Conservation (phyloP, 2,797 vertebrate genomes). For the Coregonus suidteri region DNA sequence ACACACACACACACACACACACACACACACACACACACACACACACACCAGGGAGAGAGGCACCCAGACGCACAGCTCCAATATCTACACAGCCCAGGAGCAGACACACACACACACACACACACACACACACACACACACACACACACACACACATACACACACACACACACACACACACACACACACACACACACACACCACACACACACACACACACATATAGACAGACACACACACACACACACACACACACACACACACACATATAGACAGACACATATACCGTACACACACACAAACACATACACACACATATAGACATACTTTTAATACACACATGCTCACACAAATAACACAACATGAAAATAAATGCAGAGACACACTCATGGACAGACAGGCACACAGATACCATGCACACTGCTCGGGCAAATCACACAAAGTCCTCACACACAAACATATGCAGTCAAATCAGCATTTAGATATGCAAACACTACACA, state of each 20-base stretch:
- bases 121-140: neutral
- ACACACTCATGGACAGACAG: too few species aligned
- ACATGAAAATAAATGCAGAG: too few species aligned
- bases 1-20: too few species aligned
- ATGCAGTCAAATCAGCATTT: constrained; percentile 9
- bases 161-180: neutral
- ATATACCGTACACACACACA: too few species aligned
- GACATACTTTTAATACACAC: too few species aligned
- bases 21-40: too few species aligned
- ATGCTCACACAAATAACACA: too few species aligned
- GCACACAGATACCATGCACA: neutral
- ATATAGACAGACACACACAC: neutral
- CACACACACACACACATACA: neutral
- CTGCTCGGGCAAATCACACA: neutral
- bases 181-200: neutral
- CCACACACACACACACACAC: neutral
- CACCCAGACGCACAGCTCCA: constrained; percentile 5
- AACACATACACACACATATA: too few species aligned
- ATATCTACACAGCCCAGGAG: constrained; percentile 18
- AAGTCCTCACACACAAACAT: constrained; percentile 10
- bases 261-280: neutral
- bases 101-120: neutral
- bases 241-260: neutral
- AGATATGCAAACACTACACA: constrained; percentile 1
- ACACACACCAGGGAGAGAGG: neutral